Base-by-base conservation (phyloP, 2,113 vertebrate species). In the Scomber colias region DNA sequence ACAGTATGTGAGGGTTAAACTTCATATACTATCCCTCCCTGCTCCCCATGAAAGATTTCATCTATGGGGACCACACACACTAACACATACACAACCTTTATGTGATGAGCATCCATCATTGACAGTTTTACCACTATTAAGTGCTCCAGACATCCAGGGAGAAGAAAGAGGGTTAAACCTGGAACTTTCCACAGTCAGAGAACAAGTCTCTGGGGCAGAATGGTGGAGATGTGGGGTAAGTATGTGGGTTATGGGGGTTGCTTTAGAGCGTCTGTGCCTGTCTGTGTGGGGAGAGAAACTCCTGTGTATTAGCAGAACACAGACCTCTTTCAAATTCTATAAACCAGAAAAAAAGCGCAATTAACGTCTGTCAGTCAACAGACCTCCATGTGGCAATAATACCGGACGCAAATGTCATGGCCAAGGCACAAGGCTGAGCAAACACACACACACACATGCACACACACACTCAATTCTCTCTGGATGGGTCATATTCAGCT, bases 401-500 rank as follows among this genome's bases (percentile, higher is more conserved):
- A 86, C 56, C 54, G 46, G 27, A 77, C 0, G 49, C 72, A 85
- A 87, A 89, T 88, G 83, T 79, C 73, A 89, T 45, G 69, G 69
- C 75, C 35, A 60, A 73, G 77, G 57, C 84, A 77, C 49, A 49
- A 50, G 19, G 46, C 78, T 84, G 61, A 56, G 57, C 68, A 86
- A 73, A 81, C 63, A 74, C 64, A 79, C 60, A 60, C 46, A 56
- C 61, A 60, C 24, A 48, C 50, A 55, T n/a, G n/a, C 67, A 75
- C 66, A 75, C 57, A 59, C 17, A 71, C 56, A 51, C 54, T 46
- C 82, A 81, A 90, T 88, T 86, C 56, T 88, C 70, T 81, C 68
- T 53, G 79, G 83, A 48, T 87, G 85, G 77, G 69, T 87, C 87
- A 90, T 89, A 89, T 83, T 85, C 75, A 88, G 82, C 65, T 86